These are phyloP conservation scores for Calosoma granatense DNA, from an alignment of 1,140 invertebrate species.

Conservation along the genomic window DNA sequence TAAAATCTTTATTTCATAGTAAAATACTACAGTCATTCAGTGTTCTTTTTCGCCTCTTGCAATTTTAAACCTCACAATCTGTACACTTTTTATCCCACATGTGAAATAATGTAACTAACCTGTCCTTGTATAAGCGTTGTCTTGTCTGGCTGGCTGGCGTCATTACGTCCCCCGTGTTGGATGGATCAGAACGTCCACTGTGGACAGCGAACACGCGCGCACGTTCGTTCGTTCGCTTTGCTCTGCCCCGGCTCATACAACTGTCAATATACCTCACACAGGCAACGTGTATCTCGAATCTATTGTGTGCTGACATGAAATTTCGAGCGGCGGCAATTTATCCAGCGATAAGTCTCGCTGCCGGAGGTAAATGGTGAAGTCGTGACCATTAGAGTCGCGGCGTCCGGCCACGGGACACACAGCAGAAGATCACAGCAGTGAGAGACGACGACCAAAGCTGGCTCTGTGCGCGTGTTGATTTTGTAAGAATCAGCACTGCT, in stretches of 20 bases:
- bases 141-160: too few species aligned
- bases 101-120: neutral
- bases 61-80: neutral
- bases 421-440: too few species aligned
- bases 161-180: too few species aligned
- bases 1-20: neutral
- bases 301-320: conserved; percentile 34
- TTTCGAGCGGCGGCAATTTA: conserved; percentile 33
- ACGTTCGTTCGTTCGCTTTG: neutral
- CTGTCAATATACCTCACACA: conserved; percentile 31
- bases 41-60: neutral
- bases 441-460: too few species aligned
- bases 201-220: neutral
- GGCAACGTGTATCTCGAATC: conserved; percentile 28
- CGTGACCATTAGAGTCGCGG: conserved; percentile 30
- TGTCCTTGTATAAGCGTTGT: too few species aligned
- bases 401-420: conserved; percentile 13
- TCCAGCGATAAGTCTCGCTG: conserved; percentile 32
- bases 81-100: neutral
- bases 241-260: conserved; percentile 23
- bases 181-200: too few species aligned
- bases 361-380: conserved; percentile 35
- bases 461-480: too few species aligned
- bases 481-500: too few species aligned
- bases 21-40: neutral